Base-by-base conservation (phyloP, 1,140 invertebrate species). In the Apis florea region DNA sequence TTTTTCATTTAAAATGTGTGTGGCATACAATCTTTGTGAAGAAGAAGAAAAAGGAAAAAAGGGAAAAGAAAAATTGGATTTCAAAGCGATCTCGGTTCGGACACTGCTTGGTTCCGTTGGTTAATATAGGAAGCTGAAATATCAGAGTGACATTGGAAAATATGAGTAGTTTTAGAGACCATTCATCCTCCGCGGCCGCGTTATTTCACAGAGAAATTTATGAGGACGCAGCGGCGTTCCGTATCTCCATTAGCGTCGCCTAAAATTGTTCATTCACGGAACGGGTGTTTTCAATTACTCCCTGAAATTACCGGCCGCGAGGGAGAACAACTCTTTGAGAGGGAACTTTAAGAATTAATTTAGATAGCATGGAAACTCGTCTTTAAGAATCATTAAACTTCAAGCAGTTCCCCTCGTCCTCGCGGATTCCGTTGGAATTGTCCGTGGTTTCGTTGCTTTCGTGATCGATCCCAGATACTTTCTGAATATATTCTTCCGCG, bases 271-370 rank as follows among this genome's bases (percentile, higher is more conserved):
- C 79, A 67, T 68, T 81, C 79, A 49, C 40, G 79, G 79, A 81
- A 81, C 79, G 72, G 72, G 71, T 75, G 79, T 58, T 75, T 81
- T 75, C 79, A 81, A 81, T 81, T 81, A 75, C 79, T 75, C 21
- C 19, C 26, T 13, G 71, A 64, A 66, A 80, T 66, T 66, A 40
- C 51, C 59, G 21, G 59, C 12, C 49, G 6, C 31, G 6, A 17
- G 21, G 12, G 75, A 68, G 40, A 68, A 58, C 51, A 67, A 69
- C 75, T 47, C 53, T 58, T 68, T 68, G 51, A 24, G 26, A 63
- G 31, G 19, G 64, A 67, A 58, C 53, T 77, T 77, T 77, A 77
- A 77, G 64, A 75, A 77, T 77, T 77, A 68, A 69, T 68, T 68
- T 69, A 58, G 64, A 77, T 69, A 68, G 51, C 24, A 47, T 13